Conservation (phyloP, 2,888 invertebrate species). For the Chironomus riparius region DNA sequence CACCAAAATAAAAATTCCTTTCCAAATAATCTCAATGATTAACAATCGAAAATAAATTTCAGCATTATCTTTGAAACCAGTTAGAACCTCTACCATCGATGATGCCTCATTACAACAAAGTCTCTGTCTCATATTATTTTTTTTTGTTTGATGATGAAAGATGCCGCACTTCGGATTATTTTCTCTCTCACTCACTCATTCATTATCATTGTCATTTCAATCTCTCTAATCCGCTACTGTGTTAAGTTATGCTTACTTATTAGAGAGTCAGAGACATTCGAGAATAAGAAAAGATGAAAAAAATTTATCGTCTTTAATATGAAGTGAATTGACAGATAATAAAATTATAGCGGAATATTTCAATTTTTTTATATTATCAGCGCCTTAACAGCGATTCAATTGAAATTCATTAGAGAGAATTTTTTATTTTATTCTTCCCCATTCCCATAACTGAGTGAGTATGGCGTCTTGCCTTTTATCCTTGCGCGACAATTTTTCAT, state of each 20-base stretch:
- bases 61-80: too few species aligned
- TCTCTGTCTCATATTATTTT: too few species aligned
- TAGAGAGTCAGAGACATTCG: not conserved
- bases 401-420: slow-evolving; percentile 8
- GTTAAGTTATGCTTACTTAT: too few species aligned
- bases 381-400: not conserved
- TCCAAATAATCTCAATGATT: too few species aligned
- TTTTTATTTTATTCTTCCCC: not conserved
- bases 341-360: not conserved
- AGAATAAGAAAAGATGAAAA: not conserved
- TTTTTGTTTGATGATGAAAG: not conserved
- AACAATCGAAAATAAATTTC: too few species aligned
- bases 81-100: too few species aligned
- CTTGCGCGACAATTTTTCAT: slow-evolving; percentile 8
- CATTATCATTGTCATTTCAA: not conserved
- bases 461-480: not conserved
- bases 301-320: not conserved
- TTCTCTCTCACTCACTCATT: not conserved
- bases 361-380: not conserved
- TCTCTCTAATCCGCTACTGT: not conserved
- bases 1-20: not conserved
- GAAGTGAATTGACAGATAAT: not conserved
- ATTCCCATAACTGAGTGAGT: too few species aligned
- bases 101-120: too few species aligned
- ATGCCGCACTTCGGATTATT: not conserved